phyloP scores from a whole-genome alignment of 2,888 invertebrate genomes.

The Pollenia amentaria region DNA sequence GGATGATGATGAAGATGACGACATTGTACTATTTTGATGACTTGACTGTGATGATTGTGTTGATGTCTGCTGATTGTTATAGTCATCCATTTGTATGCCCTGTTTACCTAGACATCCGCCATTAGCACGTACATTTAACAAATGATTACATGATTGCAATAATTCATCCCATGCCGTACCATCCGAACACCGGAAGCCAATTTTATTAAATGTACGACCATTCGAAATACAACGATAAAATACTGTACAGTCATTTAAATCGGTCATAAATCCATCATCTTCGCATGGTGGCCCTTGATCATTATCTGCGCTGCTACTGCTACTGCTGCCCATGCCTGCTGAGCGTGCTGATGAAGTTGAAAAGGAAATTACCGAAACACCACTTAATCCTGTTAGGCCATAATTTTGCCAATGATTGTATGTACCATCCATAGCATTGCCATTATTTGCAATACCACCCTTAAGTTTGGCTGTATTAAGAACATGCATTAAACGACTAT shows the following conservation, averaged over 20 bases:
- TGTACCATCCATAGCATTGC: conserved; percentile 73
- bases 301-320: conserved; percentile 63
- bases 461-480: conserved; percentile 55
- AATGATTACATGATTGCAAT: conserved; percentile 89
- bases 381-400: conserved; percentile 82
- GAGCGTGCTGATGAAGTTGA: conserved; percentile 82
- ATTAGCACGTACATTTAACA: conserved; percentile 87
- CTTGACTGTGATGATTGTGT: conserved; percentile 78
- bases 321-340: conserved; percentile 72
- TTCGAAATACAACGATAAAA: conserved; percentile 91
- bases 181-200: conserved; percentile 90
- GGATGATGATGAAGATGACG: conserved; percentile 76
- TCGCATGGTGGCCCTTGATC: conserved; percentile 84
- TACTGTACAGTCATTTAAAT: conserved; percentile 89
- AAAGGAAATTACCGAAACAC: conserved; percentile 83
- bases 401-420: conserved; percentile 80
- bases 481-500: conserved; percentile 69
- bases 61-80: conserved; percentile 77
- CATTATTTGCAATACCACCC: conserved; percentile 74
- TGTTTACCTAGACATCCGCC: conserved; percentile 83
- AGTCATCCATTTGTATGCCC: conserved; percentile 74
- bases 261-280: conserved; percentile 90
- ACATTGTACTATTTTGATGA: conserved; percentile 78
- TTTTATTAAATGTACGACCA: conserved; percentile 87
- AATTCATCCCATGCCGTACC: conserved; percentile 92